Evolutionary conservation across 1,140 invertebrate species (phyloP), one percentile per base, ranked within the genome.

Genomic region (Zaprionus taronus): DNA sequence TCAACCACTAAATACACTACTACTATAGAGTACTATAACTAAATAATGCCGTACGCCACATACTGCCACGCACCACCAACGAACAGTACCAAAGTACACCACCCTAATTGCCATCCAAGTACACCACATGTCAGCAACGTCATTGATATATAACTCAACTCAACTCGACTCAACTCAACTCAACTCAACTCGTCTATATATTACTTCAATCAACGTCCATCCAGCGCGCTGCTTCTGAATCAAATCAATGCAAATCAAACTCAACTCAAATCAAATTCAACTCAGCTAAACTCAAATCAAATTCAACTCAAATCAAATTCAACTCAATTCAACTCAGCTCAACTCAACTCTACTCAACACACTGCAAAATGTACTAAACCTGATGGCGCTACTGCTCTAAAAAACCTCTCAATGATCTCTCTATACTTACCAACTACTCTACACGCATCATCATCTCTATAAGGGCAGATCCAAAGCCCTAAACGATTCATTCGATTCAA

Each of bases 61-160:
- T 61, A 60, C 55, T 44, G 66, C 58, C 58, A 62, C 47, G 66
- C 66, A 70, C 71, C 72, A 83, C 80, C 80, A 77, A 83, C 77
- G 76, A 77, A 80, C 77, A 80, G 68, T 68, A 79, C 57, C 34
- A 65, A 78, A 84, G 66, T 77, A 80, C 80, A 83, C 77, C 72
- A 69, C 38, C 81, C 47, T 24, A 20, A 82, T 68, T 71, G 80
- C 41, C 80, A 81, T 81, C 60, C 64, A 73, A 81, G 60, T 74
- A 77, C 79, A 81, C 80, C 67, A 70, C 36, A 68, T 60, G 34
- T 38, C 57, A 69, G 47, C 72, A 68, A 74, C 34, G 64, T 74
- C 72, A 74, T 74, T 60, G 61, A 71, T 56, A 51, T 34, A 70
- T 63, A 63, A 28, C 26, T 71, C 64, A 56, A 57, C 53, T 66